A percentile compares a stretch with the other conserved stretches of the same genome.
Evolutionary conservation across 2,113 vertebrate genomes (phyloP).

Genomic region (Neomonachus schauinslandi): DNA sequence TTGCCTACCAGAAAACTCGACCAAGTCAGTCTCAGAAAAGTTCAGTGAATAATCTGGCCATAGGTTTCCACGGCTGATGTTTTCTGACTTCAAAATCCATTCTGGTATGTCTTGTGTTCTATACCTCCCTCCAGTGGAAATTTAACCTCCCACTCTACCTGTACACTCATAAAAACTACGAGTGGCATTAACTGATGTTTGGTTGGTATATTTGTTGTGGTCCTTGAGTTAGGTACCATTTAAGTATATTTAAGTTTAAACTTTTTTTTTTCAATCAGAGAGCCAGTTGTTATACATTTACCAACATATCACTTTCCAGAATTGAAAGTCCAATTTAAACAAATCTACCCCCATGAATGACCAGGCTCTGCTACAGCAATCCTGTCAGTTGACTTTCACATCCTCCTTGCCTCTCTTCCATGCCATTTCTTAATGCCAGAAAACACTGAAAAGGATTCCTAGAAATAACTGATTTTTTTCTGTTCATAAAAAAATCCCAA

Average conservation of each 20-base stretch:
- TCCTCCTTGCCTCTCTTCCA: neutral
- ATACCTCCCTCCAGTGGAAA: neutral
- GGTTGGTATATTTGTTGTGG: neutral
- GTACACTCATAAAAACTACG: neutral
- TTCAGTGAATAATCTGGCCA: neutral
- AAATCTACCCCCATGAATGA: neutral
- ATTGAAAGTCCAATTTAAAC: neutral
- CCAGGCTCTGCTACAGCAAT: neutral
- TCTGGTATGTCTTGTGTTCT: neutral
- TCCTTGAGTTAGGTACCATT: neutral
- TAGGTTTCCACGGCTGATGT: neutral
- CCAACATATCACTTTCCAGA: neutral
- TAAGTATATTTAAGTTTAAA: neutral
- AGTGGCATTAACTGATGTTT: neutral
- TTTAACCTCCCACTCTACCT: neutral
- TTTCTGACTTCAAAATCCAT: constrained; percentile 3
- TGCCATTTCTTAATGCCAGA: neutral
- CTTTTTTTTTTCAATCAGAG: neutral
- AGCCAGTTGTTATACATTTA: neutral
- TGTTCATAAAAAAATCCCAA: neutral
- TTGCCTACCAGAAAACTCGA: neutral
- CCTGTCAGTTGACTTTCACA: neutral
- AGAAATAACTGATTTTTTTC: neutral
- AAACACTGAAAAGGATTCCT: constrained; percentile 8
- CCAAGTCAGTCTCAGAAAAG: neutral